Evolutionary conservation across 2,113 vertebrate genomes (phyloP).

Genomic region (Amphilophus citrinellus): DNA sequence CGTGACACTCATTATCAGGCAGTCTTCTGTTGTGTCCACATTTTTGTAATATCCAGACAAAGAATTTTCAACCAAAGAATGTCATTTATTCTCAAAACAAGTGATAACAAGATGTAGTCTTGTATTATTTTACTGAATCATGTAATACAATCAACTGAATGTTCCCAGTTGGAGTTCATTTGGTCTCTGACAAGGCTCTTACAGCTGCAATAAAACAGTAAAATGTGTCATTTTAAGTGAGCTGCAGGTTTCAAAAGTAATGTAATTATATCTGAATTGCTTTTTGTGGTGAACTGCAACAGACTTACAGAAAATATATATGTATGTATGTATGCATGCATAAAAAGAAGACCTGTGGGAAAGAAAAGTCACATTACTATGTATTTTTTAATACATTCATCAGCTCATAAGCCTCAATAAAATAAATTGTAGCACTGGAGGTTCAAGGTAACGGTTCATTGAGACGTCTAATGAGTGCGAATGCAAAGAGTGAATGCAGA

Average conservation of each 20-base stretch:
- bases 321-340: neutral
- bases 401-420: neutral
- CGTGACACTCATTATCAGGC: neutral
- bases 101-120: neutral
- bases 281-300: neutral
- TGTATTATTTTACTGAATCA: neutral
- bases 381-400: neutral
- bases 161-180: neutral
- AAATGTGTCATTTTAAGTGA: no score
- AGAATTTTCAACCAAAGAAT: neutral
- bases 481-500: neutral
- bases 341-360: neutral
- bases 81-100: neutral
- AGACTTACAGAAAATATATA: neutral
- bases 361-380: neutral
- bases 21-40: neutral
- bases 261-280: neutral
- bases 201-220: neutral
- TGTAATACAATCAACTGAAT: neutral
- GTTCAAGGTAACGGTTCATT: neutral
- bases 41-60: neutral
- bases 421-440: neutral
- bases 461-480: neutral
- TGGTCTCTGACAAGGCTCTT: neutral
- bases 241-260: neutral